phyloP scores from a whole-genome alignment of 2,797 vertebrate species.

The Betta splendens region DNA sequence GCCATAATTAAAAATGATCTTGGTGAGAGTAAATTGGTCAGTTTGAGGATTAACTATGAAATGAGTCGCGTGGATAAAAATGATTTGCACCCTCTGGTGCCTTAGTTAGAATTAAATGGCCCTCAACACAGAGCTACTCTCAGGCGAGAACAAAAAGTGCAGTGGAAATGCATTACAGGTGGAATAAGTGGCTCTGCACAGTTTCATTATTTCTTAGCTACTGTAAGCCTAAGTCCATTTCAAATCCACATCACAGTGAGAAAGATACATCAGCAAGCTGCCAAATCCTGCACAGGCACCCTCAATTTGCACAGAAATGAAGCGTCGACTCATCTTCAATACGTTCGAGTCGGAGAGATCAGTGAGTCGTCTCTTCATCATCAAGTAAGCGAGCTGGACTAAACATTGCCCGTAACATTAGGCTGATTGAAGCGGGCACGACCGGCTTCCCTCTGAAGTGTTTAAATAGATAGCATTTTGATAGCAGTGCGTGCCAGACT shows the following conservation, averaged over 20 bases:
- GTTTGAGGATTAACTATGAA: slow-evolving; percentile 78
- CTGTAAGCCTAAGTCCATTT: slow-evolving; percentile 48
- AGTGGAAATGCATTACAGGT: slow-evolving; percentile 61
- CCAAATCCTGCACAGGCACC: slow-evolving; percentile 54
- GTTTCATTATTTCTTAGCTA: slow-evolving; percentile 64
- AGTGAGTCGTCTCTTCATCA: slow-evolving; percentile 49
- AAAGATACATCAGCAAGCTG: slow-evolving; percentile 57
- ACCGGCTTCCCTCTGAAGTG: slow-evolving; percentile 56
- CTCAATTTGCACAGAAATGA: slow-evolving; percentile 65
- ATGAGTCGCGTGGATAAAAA: slow-evolving; percentile 70
- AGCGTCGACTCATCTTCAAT: slow-evolving; percentile 49
- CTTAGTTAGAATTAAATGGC: slow-evolving; percentile 64
- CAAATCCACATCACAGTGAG: slow-evolving; percentile 56
- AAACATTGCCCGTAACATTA: slow-evolving; percentile 42
- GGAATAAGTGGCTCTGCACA: slow-evolving; percentile 58
- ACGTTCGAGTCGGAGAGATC: slow-evolving; percentile 55
- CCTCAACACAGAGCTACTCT: slow-evolving; percentile 44
- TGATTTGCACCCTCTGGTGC: slow-evolving; percentile 68
- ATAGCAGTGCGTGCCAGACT: slow-evolving; percentile 50
- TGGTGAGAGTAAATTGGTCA: slow-evolving; percentile 68
- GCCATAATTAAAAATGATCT: slow-evolving; percentile 81
- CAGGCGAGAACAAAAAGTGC: slow-evolving; percentile 58
- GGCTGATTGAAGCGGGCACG: slow-evolving; percentile 45
- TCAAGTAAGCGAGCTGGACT: slow-evolving; percentile 40
- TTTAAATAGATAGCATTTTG: slow-evolving; percentile 57